These are phyloP conservation scores for Ophraella communa DNA, from an alignment of 2,888 invertebrate genomes.

Conservation along the genomic window DNA sequence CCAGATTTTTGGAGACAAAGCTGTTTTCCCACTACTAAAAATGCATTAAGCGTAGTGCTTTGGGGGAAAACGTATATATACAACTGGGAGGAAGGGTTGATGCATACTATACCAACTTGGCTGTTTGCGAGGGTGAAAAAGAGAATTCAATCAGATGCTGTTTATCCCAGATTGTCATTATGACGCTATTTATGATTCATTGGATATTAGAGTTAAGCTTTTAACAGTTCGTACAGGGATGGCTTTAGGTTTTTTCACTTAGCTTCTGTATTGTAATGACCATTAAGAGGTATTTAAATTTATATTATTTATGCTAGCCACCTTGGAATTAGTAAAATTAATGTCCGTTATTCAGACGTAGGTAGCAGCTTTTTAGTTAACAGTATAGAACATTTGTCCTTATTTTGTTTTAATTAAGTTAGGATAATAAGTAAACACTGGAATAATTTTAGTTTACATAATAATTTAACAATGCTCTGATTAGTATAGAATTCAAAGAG, in stretches of 20 bases:
- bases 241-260: background rate
- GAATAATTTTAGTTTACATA: too few species aligned
- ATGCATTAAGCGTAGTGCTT: conserved; percentile 23
- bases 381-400: too few species aligned
- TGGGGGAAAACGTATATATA: conserved; percentile 46
- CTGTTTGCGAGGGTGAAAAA: conserved; percentile 38
- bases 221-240: conserved; percentile 23
- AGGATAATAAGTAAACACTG: too few species aligned
- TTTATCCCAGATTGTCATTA: conserved; percentile 55
- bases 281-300: too few species aligned
- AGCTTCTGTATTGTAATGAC: too few species aligned
- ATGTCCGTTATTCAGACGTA: too few species aligned
- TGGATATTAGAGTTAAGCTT: conserved; percentile 41
- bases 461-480: too few species aligned
- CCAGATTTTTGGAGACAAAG: conserved; percentile 14
- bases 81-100: conserved; percentile 48
- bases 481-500: too few species aligned
- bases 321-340: too few species aligned
- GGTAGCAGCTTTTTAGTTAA: too few species aligned
- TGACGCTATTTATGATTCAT: conserved; percentile 55
- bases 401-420: too few species aligned
- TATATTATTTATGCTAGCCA: too few species aligned
- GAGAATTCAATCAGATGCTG: conserved; percentile 54
- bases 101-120: conserved; percentile 37
- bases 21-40: conserved; percentile 13